Base-by-base conservation (phyloP, 1,140 invertebrate species). In the Adoxophyes honmai region DNA sequence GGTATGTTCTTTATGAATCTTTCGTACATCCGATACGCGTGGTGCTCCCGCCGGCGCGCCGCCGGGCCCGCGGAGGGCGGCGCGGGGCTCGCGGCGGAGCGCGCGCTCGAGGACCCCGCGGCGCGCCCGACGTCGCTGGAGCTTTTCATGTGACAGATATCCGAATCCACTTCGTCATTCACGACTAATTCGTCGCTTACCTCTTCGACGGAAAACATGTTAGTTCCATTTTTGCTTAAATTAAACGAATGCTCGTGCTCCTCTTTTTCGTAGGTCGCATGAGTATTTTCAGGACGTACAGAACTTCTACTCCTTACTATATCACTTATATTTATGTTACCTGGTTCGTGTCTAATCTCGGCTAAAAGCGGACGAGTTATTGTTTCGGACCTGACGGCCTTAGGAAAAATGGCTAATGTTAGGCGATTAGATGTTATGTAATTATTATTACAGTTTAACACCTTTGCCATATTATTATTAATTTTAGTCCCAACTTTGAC, bases 361-460 rank as follows among this genome's bases (percentile, higher is more conserved):
- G 42, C 52, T 34, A 77, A 38, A 9, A 55, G 42, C 13, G 66
- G 52, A 62, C 84, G 74, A 34, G 73, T 77, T 51, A 81, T 52
- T 51, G 78, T 84, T 64, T 85, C 70, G 21, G 84, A 87, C 61
- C 61, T 58, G 53, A 82, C 62, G 36, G 70, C 63, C 48, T 82
- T 87, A 13, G 73, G 70, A 57, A 81, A 75, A 54, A 77, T 73
- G n/a, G 62, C 37, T 63, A 80, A 63, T 36, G 77, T 78, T 53
- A 78, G 56, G 13, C 72, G 65, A 33, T 71, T 64, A 42, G 36
- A 62, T 44, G 70, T 72, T 44, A 76, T 66, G 48, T 52, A 56
- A 51, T 63, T 61, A 39, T 54, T 62, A 11, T 56, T 48, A 6
- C n/a, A 11, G 39, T 57, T 66, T 16, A 33, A 42, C n/a, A 16